A percentile compares a stretch with the other conserved stretches of the same genome.
Conservation (phyloP, 1,140 invertebrate genomes). For the Tetramorium simillimum region DNA sequence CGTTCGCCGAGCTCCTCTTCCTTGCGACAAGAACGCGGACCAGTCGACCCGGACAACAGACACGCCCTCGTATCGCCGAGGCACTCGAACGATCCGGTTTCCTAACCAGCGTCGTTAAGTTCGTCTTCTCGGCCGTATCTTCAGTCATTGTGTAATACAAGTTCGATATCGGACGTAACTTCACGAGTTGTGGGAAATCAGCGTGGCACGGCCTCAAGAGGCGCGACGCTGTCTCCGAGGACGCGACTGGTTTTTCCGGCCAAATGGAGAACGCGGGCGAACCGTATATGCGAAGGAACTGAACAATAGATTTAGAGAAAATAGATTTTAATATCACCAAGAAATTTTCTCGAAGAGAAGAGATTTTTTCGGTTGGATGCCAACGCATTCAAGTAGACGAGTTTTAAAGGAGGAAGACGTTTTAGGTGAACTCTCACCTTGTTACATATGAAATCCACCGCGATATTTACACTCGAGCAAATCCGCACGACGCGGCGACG, state of each 20-base stretch:
- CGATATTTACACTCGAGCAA: slow-evolving; percentile 51
- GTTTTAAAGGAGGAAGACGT: background rate
- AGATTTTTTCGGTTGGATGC: background rate
- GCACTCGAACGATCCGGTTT: slow-evolving; percentile 36
- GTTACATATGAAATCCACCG: slow-evolving; percentile 40
- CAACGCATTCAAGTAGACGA: background rate
- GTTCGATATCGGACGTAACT: background rate
- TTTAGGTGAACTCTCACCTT: slow-evolving; percentile 42
- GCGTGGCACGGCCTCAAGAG: background rate
- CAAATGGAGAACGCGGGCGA: background rate
- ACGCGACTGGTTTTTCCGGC: background rate
- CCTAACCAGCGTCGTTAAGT: slow-evolving; percentile 42
- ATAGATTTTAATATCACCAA: background rate
- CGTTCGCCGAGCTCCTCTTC: slow-evolving; percentile 2
- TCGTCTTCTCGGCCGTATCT: background rate
- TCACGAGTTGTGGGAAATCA: background rate
- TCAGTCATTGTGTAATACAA: background rate
- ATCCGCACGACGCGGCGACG: background rate
- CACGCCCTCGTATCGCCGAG: slow-evolving; percentile 5
- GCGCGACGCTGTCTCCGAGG: background rate
- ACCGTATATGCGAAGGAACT: background rate
- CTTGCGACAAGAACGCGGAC: background rate
- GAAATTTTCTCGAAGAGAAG: background rate
- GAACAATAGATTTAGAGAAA: background rate
- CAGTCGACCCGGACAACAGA: slow-evolving; percentile 16